phyloP scores from a whole-genome alignment of 1,140 invertebrate genomes.

The Palaemon carinicauda region DNA sequence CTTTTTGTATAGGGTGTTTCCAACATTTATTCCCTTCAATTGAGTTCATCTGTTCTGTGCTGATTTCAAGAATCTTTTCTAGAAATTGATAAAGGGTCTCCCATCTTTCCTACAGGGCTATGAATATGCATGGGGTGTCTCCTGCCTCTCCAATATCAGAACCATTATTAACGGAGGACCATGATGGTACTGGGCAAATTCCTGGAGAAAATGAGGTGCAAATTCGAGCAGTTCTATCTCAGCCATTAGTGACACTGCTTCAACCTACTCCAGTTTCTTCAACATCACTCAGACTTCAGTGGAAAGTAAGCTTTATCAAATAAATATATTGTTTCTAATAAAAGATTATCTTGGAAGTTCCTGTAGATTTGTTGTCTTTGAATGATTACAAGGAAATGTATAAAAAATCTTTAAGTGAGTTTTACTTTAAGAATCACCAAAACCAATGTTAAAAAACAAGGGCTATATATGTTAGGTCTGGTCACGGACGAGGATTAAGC shows the following conservation, averaged over 20 bases:
- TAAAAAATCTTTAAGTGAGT: neutral
- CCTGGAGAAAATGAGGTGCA: neutral
- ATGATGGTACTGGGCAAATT: neutral
- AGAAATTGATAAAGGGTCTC: no score
- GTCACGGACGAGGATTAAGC: no score
- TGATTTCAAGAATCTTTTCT: no score
- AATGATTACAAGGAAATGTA: no score
- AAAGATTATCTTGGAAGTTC: neutral
- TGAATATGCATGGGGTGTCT: slow-evolving; percentile 56
- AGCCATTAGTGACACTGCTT: slow-evolving; percentile 32
- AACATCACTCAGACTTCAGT: slow-evolving; percentile 24
- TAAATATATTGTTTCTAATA: neutral
- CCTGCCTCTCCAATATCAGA: slow-evolving; percentile 45
- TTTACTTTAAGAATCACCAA: no score
- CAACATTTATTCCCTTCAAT: no score
- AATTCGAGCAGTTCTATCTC: slow-evolving; percentile 24
- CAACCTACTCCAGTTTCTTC: slow-evolving; percentile 40
- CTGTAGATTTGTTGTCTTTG: neutral
- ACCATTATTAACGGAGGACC: slow-evolving; percentile 37
- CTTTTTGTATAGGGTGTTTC: no score
- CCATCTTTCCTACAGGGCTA: slow-evolving; percentile 34
- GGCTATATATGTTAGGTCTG: no score
- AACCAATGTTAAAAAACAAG: no score
- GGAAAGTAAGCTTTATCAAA: slow-evolving; percentile 27
- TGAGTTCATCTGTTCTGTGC: neutral